Evolutionary conservation across 2,888 invertebrate genomes (phyloP).

Genomic region (Cephalotes varians): DNA sequence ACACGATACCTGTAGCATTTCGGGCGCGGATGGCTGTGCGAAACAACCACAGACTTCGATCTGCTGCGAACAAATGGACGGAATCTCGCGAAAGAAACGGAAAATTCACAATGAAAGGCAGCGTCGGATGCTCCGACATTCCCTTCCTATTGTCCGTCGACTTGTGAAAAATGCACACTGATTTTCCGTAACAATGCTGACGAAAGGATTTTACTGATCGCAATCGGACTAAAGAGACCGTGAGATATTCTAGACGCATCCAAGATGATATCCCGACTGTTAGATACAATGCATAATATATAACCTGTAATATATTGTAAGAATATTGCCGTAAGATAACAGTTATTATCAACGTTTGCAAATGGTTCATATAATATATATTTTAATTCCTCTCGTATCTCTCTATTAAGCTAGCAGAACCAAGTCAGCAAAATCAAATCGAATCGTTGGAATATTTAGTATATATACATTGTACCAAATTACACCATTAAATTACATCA

Average conservation of each 20-base stretch:
- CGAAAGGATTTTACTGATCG: constrained; percentile 74
- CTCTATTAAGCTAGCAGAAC: too few relatives aligned
- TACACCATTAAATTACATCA: too few relatives aligned
- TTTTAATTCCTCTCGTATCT: background rate
- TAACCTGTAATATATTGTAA: background rate
- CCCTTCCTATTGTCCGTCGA: constrained; percentile 71
- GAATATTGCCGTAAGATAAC: background rate
- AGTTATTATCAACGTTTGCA: background rate
- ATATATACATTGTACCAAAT: too few relatives aligned
- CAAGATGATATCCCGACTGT: constrained; percentile 41
- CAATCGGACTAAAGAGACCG: constrained; percentile 64
- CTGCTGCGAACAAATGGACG: constrained; percentile 73
- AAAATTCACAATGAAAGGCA: constrained; percentile 73
- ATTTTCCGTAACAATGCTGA: constrained; percentile 77
- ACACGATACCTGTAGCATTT: constrained; percentile 71
- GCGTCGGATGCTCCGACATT: constrained; percentile 66
- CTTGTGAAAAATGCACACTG: constrained; percentile 76
- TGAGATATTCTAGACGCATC: constrained; percentile 60
- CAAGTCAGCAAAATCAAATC: too few relatives aligned
- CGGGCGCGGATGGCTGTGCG: constrained; percentile 64
- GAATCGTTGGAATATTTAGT: too few relatives aligned
- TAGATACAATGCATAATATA: constrained; percentile 26
- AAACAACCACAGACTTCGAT: constrained; percentile 75
- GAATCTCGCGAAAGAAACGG: constrained; percentile 72
- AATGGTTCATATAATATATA: background rate